phyloP scores from a whole-genome alignment of 1,140 invertebrate genomes.

The Caenorhabditis tropicalis region DNA sequence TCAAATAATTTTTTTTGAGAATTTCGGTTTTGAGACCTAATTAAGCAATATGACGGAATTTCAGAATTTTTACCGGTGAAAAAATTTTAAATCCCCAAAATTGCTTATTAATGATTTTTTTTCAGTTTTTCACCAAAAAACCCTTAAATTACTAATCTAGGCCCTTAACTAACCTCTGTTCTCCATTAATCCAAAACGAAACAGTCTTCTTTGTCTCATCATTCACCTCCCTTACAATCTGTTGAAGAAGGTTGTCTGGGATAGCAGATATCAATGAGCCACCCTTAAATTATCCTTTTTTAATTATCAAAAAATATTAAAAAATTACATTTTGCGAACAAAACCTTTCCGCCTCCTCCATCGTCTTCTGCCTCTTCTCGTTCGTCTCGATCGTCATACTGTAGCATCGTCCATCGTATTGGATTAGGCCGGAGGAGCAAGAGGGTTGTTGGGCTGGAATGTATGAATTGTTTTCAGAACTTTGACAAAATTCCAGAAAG shows the following conservation, averaged over 20 bases:
- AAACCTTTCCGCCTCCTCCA: slow-evolving; percentile 1
- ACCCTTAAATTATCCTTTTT: not conserved
- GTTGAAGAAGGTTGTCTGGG: not conserved
- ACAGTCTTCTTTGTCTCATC: slow-evolving; percentile 19
- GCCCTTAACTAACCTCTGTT: not conserved
- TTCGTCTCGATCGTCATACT: slow-evolving; percentile 36
- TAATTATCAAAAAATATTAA: not conserved
- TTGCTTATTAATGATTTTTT: too few relatives aligned
- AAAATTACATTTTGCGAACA: slow-evolving; percentile 8
- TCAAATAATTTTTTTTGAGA: too few relatives aligned
- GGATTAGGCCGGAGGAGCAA: not conserved
- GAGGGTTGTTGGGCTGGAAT: slow-evolving; percentile 10
- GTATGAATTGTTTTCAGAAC: not conserved
- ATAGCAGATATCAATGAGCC: not conserved
- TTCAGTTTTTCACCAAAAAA: too few relatives aligned
- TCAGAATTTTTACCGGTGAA: too few relatives aligned
- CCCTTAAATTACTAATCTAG: too few relatives aligned
- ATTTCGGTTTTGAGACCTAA: too few relatives aligned
- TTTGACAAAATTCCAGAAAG: too few relatives aligned
- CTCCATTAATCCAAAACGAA: slow-evolving; percentile 10
- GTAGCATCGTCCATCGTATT: slow-evolving; percentile 1
- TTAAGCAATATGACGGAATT: too few relatives aligned
- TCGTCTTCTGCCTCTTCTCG: not conserved
- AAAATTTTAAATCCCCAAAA: too few relatives aligned
- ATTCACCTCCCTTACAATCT: slow-evolving; percentile 2